A percentile compares a stretch with the other conserved stretches of the same genome.
Evolutionary conservation across 2,797 vertebrate species (phyloP).

Genomic region (Gambelia wislizenii): DNA sequence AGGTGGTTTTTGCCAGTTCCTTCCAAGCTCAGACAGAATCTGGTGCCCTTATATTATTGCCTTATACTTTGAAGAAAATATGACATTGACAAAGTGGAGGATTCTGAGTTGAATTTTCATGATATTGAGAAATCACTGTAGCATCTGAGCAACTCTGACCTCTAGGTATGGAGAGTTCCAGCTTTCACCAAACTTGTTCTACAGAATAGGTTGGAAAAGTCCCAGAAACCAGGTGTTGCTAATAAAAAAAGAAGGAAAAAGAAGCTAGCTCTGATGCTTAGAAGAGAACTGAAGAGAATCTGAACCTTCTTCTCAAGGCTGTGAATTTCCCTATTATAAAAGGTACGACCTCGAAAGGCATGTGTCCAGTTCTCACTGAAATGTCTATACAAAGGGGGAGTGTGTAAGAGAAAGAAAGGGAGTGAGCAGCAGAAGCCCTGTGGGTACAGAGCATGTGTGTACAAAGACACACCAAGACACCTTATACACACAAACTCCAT

Average conservation of each 20-base stretch:
- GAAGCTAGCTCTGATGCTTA: neutral
- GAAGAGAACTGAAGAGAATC: neutral
- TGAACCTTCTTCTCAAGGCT: neutral
- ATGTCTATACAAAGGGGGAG: neutral
- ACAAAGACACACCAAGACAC: too few species aligned
- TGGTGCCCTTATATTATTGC: too few species aligned
- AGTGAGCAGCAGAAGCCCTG: too few species aligned
- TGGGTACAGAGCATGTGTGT: too few species aligned
- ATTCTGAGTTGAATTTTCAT: neutral
- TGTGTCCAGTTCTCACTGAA: neutral
- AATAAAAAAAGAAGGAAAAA: neutral
- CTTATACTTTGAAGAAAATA: too few species aligned
- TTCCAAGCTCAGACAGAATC: too few species aligned
- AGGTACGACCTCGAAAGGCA: neutral
- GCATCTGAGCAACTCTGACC: neutral
- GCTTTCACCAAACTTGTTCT: neutral
- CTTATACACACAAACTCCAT: neutral
- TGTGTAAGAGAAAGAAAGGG: neutral
- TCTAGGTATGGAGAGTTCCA: neutral
- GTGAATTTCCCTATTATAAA: neutral
- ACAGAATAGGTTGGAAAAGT: neutral
- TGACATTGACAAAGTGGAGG: neutral
- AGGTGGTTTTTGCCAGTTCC: too few species aligned
- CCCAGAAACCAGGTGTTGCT: neutral
- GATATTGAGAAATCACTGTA: neutral